Evolutionary conservation across 2,797 vertebrate species (phyloP).

Genomic region (Cossypha polioptera): DNA sequence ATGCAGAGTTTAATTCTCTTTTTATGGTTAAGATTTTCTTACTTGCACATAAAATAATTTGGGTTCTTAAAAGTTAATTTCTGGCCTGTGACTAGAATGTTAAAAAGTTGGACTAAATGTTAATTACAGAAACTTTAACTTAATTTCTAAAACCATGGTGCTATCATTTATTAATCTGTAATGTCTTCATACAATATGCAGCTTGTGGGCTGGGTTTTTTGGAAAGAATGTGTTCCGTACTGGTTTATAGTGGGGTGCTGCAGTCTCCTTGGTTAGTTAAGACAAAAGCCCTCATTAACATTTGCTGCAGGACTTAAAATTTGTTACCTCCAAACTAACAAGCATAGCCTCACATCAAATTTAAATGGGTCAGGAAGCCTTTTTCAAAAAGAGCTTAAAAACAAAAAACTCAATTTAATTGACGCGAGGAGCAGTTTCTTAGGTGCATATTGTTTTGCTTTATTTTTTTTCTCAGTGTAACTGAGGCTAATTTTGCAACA

Average conservation of each 20-base stretch:
- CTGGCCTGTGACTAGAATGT: slow-evolving; percentile 98
- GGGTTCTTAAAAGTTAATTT: slow-evolving; percentile 89
- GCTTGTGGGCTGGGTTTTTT: slow-evolving; percentile 80
- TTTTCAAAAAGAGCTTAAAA: slow-evolving; percentile 74
- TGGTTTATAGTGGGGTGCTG: slow-evolving; percentile 79
- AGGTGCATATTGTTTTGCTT: slow-evolving; percentile 77
- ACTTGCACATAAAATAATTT: slow-evolving; percentile 97
- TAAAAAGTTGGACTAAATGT: slow-evolving; percentile 88
- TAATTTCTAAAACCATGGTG: slow-evolving; percentile 94
- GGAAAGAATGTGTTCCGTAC: slow-evolving; percentile 80
- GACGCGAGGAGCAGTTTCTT: slow-evolving; percentile 77
- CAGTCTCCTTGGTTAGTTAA: slow-evolving; percentile 84
- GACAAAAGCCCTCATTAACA: slow-evolving; percentile 83
- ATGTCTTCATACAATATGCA: slow-evolving; percentile 87
- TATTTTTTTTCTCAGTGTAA: slow-evolving; percentile 87
- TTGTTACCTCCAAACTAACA: slow-evolving; percentile 85
- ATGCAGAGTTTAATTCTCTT: slow-evolving; percentile 90
- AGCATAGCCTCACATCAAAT: slow-evolving; percentile 80
- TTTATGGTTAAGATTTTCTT: slow-evolving; percentile 93
- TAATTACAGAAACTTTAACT: slow-evolving; percentile 93
- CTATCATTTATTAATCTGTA: slow-evolving; percentile 93
- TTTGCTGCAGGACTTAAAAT: slow-evolving; percentile 86
- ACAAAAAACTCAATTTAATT: slow-evolving; percentile 79
- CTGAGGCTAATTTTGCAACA: slow-evolving; percentile 89
- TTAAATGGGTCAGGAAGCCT: slow-evolving; percentile 78